These are phyloP conservation scores for Peromyscus aztecus DNA, from an alignment of 2,797 vertebrate species.

Conservation along the genomic window DNA sequence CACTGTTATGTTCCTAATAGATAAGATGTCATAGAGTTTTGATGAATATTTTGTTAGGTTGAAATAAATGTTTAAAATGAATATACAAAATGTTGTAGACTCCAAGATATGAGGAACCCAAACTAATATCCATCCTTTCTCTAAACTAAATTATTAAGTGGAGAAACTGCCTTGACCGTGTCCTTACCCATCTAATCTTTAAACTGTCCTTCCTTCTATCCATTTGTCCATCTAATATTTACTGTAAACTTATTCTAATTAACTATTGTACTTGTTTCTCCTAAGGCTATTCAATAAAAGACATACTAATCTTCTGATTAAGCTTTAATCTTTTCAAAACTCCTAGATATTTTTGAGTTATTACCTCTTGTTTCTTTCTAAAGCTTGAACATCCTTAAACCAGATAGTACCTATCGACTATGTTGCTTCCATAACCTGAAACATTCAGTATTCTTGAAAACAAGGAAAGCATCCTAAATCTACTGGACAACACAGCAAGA, in stretches of 20 bases:
- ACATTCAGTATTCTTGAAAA: conserved; percentile 37
- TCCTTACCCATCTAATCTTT: conserved; percentile 14
- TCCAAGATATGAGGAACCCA: conserved; percentile 43
- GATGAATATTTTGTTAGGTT: conserved; percentile 45
- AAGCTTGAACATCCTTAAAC: conserved; percentile 32
- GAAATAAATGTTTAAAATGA: conserved; percentile 60
- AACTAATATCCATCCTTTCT: conserved; percentile 33
- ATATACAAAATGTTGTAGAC: conserved; percentile 30
- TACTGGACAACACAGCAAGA: conserved; percentile 23
- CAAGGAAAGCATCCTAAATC: conserved; percentile 18
- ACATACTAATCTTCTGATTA: conserved; percentile 59
- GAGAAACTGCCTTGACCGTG: conserved; percentile 20
- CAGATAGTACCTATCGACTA: not conserved
- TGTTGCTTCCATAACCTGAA: not conserved
- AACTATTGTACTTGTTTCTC: conserved; percentile 36
- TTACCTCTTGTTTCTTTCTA: conserved; percentile 28
- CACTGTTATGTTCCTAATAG: conserved; percentile 56
- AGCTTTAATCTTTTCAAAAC: conserved; percentile 58
- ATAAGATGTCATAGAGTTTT: not conserved
- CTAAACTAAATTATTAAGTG: conserved; percentile 55
- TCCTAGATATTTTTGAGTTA: conserved; percentile 18
- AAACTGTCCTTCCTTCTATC: not conserved
- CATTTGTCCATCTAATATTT: conserved; percentile 38
- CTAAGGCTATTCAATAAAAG: conserved; percentile 50
- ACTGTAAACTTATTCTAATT: conserved; percentile 52